phyloP scores from a whole-genome alignment of 2,113 vertebrate species.

The Piaya cayana region DNA sequence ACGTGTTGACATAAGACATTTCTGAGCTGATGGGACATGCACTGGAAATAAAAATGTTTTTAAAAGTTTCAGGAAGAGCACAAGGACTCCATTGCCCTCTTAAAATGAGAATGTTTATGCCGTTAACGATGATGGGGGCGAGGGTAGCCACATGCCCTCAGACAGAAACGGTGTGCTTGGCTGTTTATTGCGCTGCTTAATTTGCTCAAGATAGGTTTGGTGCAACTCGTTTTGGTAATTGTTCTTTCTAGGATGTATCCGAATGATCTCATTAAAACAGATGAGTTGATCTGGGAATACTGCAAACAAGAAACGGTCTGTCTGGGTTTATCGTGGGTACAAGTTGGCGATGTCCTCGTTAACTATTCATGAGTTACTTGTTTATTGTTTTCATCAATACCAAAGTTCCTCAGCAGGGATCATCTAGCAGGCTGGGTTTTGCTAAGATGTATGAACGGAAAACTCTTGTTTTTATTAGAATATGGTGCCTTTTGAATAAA shows the following conservation, averaged over 20 bases:
- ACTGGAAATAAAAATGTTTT: not conserved
- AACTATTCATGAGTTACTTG: not conserved
- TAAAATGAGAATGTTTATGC: not conserved
- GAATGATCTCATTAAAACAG: not conserved
- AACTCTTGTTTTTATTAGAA: not conserved
- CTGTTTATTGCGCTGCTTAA: not conserved
- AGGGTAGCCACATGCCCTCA: not conserved
- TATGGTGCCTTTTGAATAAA: not conserved
- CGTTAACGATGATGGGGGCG: too few relatives aligned
- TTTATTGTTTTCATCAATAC: not conserved
- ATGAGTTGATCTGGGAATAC: not conserved
- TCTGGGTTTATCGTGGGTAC: not conserved
- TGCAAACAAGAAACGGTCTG: not conserved
- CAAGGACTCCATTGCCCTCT: rapidly evolving
- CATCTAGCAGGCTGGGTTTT: not conserved
- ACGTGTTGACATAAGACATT: not conserved
- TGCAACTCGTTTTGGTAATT: not conserved
- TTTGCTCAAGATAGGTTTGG: not conserved
- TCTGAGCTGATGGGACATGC: not conserved
- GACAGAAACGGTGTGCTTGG: not conserved
- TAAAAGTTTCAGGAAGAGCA: not conserved
- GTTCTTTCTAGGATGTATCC: not conserved
- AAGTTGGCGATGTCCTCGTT: not conserved
- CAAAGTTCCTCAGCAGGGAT: not conserved
- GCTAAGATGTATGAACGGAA: not conserved